Conservation (phyloP, 2,113 vertebrate species). For the Phrynosoma platyrhinos region DNA sequence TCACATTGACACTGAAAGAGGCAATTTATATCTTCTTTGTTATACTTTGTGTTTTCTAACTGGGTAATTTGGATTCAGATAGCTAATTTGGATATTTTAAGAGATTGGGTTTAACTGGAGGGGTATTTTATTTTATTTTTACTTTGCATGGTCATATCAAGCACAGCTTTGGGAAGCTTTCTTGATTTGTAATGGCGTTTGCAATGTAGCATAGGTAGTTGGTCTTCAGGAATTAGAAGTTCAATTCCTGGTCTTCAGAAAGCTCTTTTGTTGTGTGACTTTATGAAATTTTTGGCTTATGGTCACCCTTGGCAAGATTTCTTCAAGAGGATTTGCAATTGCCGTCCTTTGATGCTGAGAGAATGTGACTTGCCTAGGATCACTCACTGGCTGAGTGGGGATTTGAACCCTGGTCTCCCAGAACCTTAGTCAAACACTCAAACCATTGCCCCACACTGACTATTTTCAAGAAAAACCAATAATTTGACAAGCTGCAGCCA, state of each 20-base stretch:
- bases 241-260: neutral
- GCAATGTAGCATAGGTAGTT: neutral
- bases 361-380: too few relatives aligned
- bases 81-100: neutral
- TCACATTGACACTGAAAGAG: neutral
- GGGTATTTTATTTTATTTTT: too few relatives aligned
- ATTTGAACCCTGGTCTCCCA: too few relatives aligned
- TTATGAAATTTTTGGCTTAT: neutral
- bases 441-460: too few relatives aligned
- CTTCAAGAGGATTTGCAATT: neutral
- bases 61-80: neutral
- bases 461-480: too few relatives aligned
- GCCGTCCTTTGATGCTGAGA: neutral
- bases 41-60: neutral
- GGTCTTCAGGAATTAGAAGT: neutral
- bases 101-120: neutral
- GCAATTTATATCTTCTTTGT: neutral
- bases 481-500: too few relatives aligned
- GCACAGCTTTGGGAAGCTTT: neutral
- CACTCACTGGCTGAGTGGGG: too few relatives aligned
- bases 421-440: too few relatives aligned
- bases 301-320: neutral
- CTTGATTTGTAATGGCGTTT: neutral
- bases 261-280: neutral
- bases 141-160: neutral